phyloP scores from a whole-genome alignment of 2,888 invertebrate species.

The Napeogenes inachia region DNA sequence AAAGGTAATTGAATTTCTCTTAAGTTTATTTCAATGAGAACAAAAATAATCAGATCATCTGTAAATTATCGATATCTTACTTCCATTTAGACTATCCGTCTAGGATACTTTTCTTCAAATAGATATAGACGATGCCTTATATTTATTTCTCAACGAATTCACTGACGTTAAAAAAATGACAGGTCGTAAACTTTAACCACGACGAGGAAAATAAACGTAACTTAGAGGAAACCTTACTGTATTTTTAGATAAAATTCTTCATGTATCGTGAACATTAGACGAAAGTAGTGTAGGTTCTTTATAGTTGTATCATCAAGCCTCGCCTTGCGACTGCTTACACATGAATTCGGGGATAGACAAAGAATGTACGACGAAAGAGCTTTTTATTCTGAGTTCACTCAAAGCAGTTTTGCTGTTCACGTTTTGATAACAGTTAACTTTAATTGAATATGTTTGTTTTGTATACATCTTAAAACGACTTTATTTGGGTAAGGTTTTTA shows the following conservation, averaged over 20 bases:
- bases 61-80: too few relatives aligned
- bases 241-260: conserved; percentile 12
- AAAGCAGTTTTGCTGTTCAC: conserved; percentile 22
- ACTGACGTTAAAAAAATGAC: conserved; percentile 2
- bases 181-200: not conserved
- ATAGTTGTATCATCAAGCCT: conserved; percentile 24
- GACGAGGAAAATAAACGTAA: not conserved
- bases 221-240: not conserved
- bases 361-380: conserved; percentile 32
- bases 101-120: not conserved
- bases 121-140: not conserved
- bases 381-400: conserved; percentile 27
- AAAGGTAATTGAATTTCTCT: too few relatives aligned
- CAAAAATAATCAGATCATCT: too few relatives aligned
- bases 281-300: conserved; percentile 14
- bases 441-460: conserved; percentile 14
- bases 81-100: too few relatives aligned
- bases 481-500: not conserved
- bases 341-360: conserved; percentile 33
- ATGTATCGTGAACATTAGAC: conserved; percentile 11
- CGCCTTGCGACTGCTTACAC: conserved; percentile 27
- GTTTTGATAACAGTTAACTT: conserved; percentile 27
- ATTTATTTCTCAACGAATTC: not conserved
- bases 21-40: too few relatives aligned
- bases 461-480: not conserved